Conservation (phyloP, 1,140 invertebrate genomes). For the Eupeodes corollae region DNA sequence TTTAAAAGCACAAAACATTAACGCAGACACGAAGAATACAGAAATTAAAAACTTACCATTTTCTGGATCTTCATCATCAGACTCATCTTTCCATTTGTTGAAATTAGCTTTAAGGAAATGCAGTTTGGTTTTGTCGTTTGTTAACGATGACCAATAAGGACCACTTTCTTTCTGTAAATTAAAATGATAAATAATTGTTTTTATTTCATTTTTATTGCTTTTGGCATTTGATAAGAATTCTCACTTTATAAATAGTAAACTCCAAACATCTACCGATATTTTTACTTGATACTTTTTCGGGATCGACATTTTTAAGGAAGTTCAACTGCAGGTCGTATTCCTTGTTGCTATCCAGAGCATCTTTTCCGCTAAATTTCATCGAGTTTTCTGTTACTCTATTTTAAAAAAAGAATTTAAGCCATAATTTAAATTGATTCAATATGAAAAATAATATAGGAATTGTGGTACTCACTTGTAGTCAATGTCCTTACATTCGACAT, state of each 20-base stretch:
- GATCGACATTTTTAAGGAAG: slow-evolving; percentile 68
- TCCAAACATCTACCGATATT: slow-evolving; percentile 66
- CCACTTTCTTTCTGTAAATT: slow-evolving; percentile 36
- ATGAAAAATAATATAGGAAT: not conserved
- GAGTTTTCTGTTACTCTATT: slow-evolving; percentile 60
- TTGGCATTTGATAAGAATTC: slow-evolving; percentile 2
- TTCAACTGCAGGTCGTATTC: slow-evolving; percentile 74
- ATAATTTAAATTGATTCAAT: not conserved
- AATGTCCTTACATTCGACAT: slow-evolving; percentile 80
- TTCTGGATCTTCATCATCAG: slow-evolving; percentile 44
- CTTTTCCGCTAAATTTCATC: slow-evolving; percentile 74
- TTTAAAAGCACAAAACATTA: not conserved
- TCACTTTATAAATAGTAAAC: slow-evolving; percentile 52
- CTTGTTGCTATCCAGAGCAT: slow-evolving; percentile 69
- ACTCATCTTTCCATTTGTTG: slow-evolving; percentile 93
- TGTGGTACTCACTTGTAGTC: slow-evolving; percentile 49
- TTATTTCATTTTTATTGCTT: slow-evolving; percentile 39
- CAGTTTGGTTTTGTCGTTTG: slow-evolving; percentile 77
- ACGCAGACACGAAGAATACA: not conserved
- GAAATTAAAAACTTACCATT: slow-evolving; percentile 9
- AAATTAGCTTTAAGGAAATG: slow-evolving; percentile 98
- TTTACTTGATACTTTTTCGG: slow-evolving; percentile 58
- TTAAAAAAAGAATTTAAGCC: not conserved
- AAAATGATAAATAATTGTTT: slow-evolving; percentile 42
- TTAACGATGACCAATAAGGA: slow-evolving; percentile 77